Conservation (phyloP, 92 coral and sea anemone genomes). For the Plumapathes pennacea region DNA sequence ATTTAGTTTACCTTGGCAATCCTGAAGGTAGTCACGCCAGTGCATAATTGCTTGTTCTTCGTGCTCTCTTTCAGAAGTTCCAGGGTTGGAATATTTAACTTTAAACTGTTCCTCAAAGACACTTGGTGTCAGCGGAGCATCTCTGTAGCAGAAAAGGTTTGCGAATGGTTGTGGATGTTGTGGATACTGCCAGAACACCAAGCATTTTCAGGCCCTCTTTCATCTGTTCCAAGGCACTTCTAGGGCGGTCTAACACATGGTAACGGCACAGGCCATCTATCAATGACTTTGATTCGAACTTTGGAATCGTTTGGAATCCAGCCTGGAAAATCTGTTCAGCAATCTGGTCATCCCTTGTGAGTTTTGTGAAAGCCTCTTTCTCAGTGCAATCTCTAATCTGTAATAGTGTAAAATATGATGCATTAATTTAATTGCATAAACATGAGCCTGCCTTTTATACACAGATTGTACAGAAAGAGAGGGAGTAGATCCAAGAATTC, state of each 20-base stretch:
- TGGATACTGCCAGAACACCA: conserved; percentile 14
- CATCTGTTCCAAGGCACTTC: conserved; percentile 32
- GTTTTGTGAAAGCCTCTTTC: too few species aligned
- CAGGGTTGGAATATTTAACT: not conserved
- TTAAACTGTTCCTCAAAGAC: conserved; percentile 3
- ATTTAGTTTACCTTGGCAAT: conserved; percentile 42
- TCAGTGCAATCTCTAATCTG: too few species aligned
- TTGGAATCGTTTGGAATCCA: conserved; percentile 3
- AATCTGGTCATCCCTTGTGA: too few species aligned
- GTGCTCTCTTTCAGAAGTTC: conserved; percentile 5
- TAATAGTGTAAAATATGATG: too few species aligned
- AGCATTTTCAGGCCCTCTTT: conserved; percentile 40
- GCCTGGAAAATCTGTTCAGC: too few species aligned
- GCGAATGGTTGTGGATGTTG: conserved; percentile 15
- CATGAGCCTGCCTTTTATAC: too few species aligned
- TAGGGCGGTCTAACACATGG: conserved; percentile 16
- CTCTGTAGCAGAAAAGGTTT: not conserved
- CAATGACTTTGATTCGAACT: conserved; percentile 8
- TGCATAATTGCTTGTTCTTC: conserved; percentile 39
- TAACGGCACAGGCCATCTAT: conserved; percentile 10
- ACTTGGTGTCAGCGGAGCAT: conserved; percentile 14
- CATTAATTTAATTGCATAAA: too few species aligned
- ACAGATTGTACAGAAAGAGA: too few species aligned
- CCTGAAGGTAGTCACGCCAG: conserved; percentile 53
- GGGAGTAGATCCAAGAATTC: too few species aligned